phyloP scores from a whole-genome alignment of 2,797 vertebrate species.

The Australoheros facetus region DNA sequence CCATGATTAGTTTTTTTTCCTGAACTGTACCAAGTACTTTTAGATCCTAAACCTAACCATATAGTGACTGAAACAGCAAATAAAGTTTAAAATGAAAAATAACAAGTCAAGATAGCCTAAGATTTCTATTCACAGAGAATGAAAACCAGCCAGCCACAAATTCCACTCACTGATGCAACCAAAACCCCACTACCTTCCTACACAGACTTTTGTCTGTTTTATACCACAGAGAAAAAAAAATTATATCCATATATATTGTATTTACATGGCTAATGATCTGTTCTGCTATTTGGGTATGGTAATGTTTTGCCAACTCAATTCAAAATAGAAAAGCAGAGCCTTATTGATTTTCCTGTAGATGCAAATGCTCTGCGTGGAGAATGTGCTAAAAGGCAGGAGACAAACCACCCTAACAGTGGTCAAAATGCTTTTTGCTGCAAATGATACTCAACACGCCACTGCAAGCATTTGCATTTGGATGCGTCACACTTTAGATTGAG shows the following conservation, averaged over 20 bases:
- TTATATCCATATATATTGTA: background rate
- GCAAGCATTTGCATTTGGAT: slow-evolving; percentile 43
- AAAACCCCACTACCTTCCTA: too few relatives aligned
- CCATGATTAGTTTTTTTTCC: background rate
- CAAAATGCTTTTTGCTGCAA: slow-evolving; percentile 24
- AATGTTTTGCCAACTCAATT: background rate
- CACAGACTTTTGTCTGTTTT: too few relatives aligned
- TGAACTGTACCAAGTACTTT: too few relatives aligned
- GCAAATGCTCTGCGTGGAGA: slow-evolving; percentile 7
- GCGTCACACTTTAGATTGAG: slow-evolving; percentile 23
- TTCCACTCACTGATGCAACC: too few relatives aligned
- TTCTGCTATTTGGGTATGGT: background rate
- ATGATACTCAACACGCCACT: background rate
- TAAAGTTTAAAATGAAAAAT: too few relatives aligned
- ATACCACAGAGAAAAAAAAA: background rate
- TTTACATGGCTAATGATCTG: background rate
- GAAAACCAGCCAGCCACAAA: too few relatives aligned
- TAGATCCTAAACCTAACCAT: too few relatives aligned
- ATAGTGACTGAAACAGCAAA: too few relatives aligned
- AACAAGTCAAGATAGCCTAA: too few relatives aligned
- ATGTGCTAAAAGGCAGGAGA: slow-evolving; percentile 34
- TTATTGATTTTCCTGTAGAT: slow-evolving; percentile 28
- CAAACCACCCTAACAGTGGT: slow-evolving; percentile 37
- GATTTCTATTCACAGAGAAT: too few relatives aligned
- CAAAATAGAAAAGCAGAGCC: slow-evolving; percentile 19